Conservation (phyloP, 1,140 invertebrate genomes). For the Tyrophagus putrescentiae region DNA sequence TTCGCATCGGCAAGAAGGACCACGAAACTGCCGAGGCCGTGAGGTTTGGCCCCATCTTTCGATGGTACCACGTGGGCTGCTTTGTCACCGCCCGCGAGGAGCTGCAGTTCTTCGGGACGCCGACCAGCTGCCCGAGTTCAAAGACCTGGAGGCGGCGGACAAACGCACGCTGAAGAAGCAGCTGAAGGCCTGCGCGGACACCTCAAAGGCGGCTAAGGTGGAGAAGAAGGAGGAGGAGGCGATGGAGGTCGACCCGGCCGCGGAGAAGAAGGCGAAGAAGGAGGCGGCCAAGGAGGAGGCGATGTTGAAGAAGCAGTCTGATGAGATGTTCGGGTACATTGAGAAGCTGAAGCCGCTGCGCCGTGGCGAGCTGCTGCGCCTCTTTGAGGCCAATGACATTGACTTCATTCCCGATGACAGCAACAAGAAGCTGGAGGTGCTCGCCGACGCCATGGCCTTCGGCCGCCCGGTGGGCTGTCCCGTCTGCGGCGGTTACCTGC, state of each 20-base stretch:
- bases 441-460: conserved; percentile 73
- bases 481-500: conserved; percentile 59
- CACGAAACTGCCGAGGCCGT: conserved; percentile 61
- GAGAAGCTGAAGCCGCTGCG: conserved; percentile 29
- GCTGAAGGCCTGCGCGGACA: conserved; percentile 31
- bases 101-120: conserved; percentile 57
- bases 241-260: conserved; percentile 39
- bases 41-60: conserved; percentile 50
- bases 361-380: conserved; percentile 43
- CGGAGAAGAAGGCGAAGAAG: conserved; percentile 13
- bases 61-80: conserved; percentile 85
- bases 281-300: conserved; percentile 44
- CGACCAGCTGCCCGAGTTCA: conserved; percentile 55
- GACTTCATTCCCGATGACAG: conserved; percentile 45
- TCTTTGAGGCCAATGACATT: conserved; percentile 60
- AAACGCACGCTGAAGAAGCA: conserved; percentile 48
- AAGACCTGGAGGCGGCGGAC: conserved; percentile 54
- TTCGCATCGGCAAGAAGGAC: conserved; percentile 71
- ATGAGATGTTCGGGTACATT: conserved; percentile 38
- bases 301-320: conserved; percentile 52
- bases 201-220: conserved; percentile 37
- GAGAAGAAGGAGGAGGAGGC: conserved; percentile 28
- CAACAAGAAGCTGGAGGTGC: conserved; percentile 44
- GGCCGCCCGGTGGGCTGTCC: conserved; percentile 61
- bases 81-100: conserved; percentile 62